Evolutionary conservation across 2,888 invertebrate species (phyloP).

Genomic region (Heliothis peltigera): DNA sequence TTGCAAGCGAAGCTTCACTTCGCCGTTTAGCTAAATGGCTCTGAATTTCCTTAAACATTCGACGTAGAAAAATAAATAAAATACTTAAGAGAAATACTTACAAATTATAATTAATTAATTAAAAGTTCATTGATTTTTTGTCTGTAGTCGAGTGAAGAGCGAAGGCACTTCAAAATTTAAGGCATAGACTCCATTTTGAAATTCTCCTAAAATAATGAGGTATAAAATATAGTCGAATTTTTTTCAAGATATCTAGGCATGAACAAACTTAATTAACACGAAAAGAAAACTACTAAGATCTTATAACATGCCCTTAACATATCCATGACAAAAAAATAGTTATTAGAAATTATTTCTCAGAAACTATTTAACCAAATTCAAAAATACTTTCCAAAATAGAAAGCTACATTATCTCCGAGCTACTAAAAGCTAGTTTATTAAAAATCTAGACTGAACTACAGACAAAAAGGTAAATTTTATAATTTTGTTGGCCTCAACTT

Average conservation of each 20-base stretch:
- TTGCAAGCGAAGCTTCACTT: slow-evolving; percentile 55
- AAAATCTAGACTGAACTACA: slow-evolving; percentile 32
- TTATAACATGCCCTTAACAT: too few species aligned
- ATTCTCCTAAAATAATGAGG: too few species aligned
- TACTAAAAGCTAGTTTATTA: too few species aligned
- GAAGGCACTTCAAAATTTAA: slow-evolving; percentile 6
- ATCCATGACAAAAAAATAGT: too few species aligned
- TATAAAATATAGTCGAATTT: too few species aligned
- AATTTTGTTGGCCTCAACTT: slow-evolving; percentile 66
- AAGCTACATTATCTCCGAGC: too few species aligned
- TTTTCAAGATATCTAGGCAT: too few species aligned
- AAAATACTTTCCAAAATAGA: too few species aligned
- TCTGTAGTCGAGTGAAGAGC: slow-evolving; percentile 52
- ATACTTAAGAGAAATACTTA: slow-evolving; percentile 72
- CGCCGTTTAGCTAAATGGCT: slow-evolving; percentile 77
- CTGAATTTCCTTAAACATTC: slow-evolving; percentile 82
- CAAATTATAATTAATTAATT: slow-evolving; percentile 56
- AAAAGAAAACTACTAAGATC: neutral
- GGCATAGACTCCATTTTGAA: too few species aligned
- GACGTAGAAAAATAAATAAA: slow-evolving; percentile 82
- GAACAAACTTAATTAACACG: too few species aligned
- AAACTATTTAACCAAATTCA: too few species aligned
- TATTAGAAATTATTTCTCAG: too few species aligned
- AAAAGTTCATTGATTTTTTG: slow-evolving; percentile 63
- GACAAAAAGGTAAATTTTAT: slow-evolving; percentile 14